phyloP scores from a whole-genome alignment of 2,797 vertebrate genomes.

The Mergus octosetaceus region DNA sequence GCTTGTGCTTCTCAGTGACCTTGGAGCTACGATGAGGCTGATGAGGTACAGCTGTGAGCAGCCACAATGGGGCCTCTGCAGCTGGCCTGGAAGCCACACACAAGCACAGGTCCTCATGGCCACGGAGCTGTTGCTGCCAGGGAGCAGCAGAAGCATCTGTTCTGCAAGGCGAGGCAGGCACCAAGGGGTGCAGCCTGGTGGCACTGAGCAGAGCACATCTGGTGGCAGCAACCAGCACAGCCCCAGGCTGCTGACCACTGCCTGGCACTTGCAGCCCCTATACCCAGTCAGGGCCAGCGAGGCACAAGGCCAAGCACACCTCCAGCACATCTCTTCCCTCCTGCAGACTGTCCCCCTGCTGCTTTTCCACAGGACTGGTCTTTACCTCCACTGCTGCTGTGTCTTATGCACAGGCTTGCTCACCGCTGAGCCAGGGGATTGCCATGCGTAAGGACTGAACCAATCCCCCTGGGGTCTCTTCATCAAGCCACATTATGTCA shows the following conservation, averaged over 20 bases:
- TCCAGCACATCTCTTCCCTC: neutral
- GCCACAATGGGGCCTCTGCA: no score
- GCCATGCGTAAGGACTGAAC: neutral
- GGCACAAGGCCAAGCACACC: neutral
- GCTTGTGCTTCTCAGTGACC: neutral
- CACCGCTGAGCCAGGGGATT: neutral
- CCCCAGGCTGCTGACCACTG: neutral
- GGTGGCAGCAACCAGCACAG: neutral
- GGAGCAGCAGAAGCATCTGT: neutral
- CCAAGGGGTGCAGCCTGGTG: neutral
- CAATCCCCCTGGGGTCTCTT: neutral
- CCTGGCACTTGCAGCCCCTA: neutral
- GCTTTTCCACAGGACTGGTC: neutral
- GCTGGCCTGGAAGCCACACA: no score
- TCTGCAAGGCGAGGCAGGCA: neutral
- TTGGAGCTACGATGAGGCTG: no score
- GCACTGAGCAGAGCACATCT: neutral
- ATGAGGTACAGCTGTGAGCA: neutral
- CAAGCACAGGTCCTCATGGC: neutral
- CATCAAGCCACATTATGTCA: neutral
- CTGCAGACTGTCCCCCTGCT: neutral
- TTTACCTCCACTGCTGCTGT: neutral
- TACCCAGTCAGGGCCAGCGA: neutral
- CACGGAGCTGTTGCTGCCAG: neutral
- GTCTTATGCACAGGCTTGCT: neutral